Percentiles rank a stretch among this genome's conserved stretches.
Evolutionary conservation across 2,888 invertebrate genomes (phyloP).

Genomic region (Calameuta pallipes): DNA sequence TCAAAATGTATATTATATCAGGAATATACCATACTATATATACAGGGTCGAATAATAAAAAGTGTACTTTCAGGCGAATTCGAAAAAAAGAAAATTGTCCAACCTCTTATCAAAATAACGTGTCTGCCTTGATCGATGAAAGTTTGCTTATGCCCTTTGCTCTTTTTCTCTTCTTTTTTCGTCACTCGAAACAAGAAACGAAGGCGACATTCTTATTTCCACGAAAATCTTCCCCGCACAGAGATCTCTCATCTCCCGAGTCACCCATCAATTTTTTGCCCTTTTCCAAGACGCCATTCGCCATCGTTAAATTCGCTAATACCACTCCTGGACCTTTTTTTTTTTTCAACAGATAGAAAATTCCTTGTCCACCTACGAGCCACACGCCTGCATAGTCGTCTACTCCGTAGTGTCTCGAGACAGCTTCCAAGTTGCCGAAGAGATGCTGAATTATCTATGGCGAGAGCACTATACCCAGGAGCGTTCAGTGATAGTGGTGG

Average conservation of each 20-base stretch:
- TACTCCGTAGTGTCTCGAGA: conserved; percentile 89
- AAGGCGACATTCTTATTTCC: background rate
- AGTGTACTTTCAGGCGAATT: background rate
- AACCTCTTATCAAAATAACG: background rate
- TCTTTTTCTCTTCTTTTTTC: too few species aligned
- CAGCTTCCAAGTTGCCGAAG: conserved; percentile 86
- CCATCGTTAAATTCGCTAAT: background rate
- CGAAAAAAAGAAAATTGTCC: background rate
- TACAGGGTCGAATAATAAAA: background rate
- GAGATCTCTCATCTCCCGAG: too few species aligned
- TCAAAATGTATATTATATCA: background rate
- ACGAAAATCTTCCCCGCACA: background rate
- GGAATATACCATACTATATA: background rate
- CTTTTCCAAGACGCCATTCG: too few species aligned
- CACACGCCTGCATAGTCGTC: conserved; percentile 91
- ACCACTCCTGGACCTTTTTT: background rate
- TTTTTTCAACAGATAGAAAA: conserved; percentile 79
- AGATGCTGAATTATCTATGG: conserved; percentile 88
- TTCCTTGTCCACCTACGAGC: conserved; percentile 88
- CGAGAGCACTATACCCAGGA: conserved; percentile 85
- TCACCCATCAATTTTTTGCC: too few species aligned
- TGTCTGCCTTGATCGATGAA: background rate
- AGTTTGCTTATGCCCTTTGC: background rate
- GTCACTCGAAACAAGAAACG: background rate
- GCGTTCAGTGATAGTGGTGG: conserved; percentile 89